A percentile compares a stretch with the other conserved stretches of the same genome.
Evolutionary conservation across 2,888 invertebrate species (phyloP).

Genomic region (Orthonevra nobilis): DNA sequence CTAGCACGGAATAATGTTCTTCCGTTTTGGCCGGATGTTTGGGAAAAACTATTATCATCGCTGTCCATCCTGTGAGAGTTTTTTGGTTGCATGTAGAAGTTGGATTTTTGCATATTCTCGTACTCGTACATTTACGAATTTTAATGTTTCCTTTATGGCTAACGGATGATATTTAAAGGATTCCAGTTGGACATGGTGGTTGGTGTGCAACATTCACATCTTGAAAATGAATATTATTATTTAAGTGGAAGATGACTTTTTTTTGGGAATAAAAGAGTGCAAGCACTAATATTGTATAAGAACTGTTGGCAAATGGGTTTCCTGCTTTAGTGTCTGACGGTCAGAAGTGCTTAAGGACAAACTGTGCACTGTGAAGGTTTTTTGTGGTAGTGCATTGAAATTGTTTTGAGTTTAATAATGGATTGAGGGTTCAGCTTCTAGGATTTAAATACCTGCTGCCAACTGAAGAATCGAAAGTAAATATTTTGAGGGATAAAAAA

Average conservation of each 20-base stretch:
- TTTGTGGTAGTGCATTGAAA: no score
- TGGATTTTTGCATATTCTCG: constrained; percentile 50
- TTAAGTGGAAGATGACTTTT: background rate
- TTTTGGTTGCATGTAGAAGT: constrained; percentile 24
- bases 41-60: constrained; percentile 43
- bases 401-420: no score
- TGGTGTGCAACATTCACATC: constrained; percentile 4
- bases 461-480: no score
- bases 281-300: background rate
- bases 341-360: no score
- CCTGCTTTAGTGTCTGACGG: no score
- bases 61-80: constrained; percentile 49
- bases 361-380: no score
- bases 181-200: constrained; percentile 34
- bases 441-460: no score
- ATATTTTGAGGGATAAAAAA: no score
- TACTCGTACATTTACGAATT: no score
- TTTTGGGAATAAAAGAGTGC: background rate
- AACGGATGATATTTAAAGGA: constrained; percentile 57
- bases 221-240: constrained; percentile 12
- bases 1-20: constrained; percentile 44
- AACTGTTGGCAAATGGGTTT: background rate
- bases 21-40: constrained; percentile 60
- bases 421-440: no score
- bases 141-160: constrained; percentile 61